Percentiles rank a stretch among this genome's conserved stretches.
Evolutionary conservation across 1,140 invertebrate genomes (phyloP).

Genomic region (Drosophila kepulauana): DNA sequence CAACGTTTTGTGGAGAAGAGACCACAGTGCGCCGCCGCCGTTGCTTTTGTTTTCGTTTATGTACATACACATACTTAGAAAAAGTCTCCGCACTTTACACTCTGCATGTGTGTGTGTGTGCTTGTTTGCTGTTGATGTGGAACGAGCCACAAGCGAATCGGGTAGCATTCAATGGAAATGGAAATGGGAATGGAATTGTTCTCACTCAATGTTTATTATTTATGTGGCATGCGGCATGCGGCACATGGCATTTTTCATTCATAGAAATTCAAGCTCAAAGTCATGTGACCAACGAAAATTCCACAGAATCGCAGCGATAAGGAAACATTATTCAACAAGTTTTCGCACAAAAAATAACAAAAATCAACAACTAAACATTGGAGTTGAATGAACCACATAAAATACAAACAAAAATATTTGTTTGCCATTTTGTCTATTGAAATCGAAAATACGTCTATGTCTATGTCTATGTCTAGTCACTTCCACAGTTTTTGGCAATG

Average conservation of each 20-base stretch:
- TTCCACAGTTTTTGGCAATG: constrained; percentile 36
- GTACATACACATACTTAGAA: background rate
- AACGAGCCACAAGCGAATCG: constrained; percentile 23
- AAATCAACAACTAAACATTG: constrained; percentile 7
- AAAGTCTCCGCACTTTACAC: background rate
- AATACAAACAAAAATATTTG: background rate
- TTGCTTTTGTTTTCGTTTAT: constrained; percentile 32
- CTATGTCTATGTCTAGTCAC: constrained; percentile 13
- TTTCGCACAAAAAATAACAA: constrained; percentile 3
- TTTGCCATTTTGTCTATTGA: constrained; percentile 25
- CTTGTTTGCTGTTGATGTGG: constrained; percentile 1
- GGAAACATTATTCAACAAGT: constrained; percentile 25
- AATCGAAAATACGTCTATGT: constrained; percentile 30
- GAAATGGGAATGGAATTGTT: constrained; percentile 30
- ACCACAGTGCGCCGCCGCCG: background rate
- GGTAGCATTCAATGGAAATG: constrained; percentile 42
- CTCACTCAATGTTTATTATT: constrained; percentile 24
- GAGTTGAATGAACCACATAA: constrained; percentile 45
- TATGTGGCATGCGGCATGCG: constrained; percentile 31
- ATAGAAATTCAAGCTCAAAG: constrained; percentile 41
- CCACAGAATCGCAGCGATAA: constrained; percentile 12
- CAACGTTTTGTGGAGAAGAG: background rate
- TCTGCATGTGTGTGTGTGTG: background rate
- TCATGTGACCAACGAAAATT: constrained; percentile 37
- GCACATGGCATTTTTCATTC: constrained; percentile 44